Evolutionary conservation across 2,888 invertebrate species (phyloP).

Genomic region (Diaphora mendica): DNA sequence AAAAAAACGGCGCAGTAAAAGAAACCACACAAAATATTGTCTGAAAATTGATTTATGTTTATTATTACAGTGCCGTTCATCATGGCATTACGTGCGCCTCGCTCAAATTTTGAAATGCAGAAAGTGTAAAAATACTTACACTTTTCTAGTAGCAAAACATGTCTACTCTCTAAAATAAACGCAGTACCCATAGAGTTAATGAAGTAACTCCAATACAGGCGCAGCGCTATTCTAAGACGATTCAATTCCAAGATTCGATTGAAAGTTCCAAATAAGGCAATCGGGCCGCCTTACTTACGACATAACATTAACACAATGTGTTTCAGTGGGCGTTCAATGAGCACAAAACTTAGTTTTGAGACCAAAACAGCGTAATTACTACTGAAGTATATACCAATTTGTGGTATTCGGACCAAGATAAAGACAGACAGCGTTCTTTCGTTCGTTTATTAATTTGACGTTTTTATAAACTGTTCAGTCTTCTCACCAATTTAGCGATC

Average conservation of each 20-base stretch:
- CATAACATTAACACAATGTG: conserved; percentile 12
- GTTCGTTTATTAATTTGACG: too few relatives aligned
- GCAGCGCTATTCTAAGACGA: conserved; percentile 7
- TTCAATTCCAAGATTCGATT: conserved; percentile 14
- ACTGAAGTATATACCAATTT: conserved; percentile 46
- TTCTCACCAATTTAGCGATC: too few relatives aligned
- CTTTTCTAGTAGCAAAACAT: neutral
- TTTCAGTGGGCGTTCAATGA: conserved; percentile 51
- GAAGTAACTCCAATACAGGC: neutral
- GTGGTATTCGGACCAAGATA: conserved; percentile 20
- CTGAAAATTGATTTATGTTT: too few relatives aligned
- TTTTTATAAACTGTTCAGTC: too few relatives aligned
- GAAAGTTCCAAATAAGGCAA: conserved; percentile 15
- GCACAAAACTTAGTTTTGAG: conserved; percentile 39
- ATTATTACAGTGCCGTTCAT: too few relatives aligned
- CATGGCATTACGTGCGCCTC: too few relatives aligned
- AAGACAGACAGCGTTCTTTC: conserved; percentile 22
- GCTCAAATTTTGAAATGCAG: too few relatives aligned
- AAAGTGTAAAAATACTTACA: too few relatives aligned
- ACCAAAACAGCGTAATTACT: conserved; percentile 43
- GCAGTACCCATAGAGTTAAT: neutral
- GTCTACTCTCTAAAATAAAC: neutral
- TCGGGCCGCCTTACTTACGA: conserved; percentile 16
- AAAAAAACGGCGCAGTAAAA: too few relatives aligned
- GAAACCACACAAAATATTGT: too few relatives aligned